Evolutionary conservation across 2,113 vertebrate species (phyloP).

Genomic region (Notiomystis cincta): DNA sequence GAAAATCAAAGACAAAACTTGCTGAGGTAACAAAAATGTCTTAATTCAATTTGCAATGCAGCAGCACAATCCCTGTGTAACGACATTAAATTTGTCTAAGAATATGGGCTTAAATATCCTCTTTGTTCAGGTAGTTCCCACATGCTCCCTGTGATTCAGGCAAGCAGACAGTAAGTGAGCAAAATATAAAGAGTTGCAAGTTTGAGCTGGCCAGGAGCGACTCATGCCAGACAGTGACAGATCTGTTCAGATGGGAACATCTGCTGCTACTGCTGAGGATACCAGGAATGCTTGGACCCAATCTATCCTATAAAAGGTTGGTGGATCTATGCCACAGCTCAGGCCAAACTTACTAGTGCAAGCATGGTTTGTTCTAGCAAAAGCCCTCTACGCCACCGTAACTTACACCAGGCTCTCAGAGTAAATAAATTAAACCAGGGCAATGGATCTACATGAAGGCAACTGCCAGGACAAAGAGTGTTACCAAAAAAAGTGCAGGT

Average conservation of each 20-base stretch:
- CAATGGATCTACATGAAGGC: background rate
- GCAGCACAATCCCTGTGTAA: background rate
- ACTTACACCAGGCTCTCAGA: background rate
- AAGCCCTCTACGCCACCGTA: background rate
- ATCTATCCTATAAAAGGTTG: slow-evolving; percentile 25
- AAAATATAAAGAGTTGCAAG: background rate
- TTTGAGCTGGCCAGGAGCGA: slow-evolving; percentile 9
- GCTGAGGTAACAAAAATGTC: background rate
- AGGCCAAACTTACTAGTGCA: background rate
- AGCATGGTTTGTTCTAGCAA: background rate
- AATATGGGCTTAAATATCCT: background rate
- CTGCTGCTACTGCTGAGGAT: slow-evolving; percentile 43
- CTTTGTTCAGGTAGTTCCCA: background rate
- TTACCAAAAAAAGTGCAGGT: background rate
- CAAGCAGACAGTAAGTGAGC: background rate
- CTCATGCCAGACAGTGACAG: slow-evolving; percentile 23
- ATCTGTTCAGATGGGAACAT: background rate
- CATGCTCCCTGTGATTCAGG: background rate
- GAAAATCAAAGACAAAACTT: slow-evolving; percentile 1
- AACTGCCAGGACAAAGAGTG: background rate
- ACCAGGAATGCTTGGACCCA: slow-evolving; percentile 38
- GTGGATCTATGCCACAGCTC: background rate
- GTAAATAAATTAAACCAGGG: background rate
- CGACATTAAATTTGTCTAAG: background rate
- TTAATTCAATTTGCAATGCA: background rate